A percentile compares a stretch with the other conserved stretches of the same genome.
phyloP scores from a whole-genome alignment of 2,888 invertebrate genomes.

The Trissolcus brochymenae region DNA sequence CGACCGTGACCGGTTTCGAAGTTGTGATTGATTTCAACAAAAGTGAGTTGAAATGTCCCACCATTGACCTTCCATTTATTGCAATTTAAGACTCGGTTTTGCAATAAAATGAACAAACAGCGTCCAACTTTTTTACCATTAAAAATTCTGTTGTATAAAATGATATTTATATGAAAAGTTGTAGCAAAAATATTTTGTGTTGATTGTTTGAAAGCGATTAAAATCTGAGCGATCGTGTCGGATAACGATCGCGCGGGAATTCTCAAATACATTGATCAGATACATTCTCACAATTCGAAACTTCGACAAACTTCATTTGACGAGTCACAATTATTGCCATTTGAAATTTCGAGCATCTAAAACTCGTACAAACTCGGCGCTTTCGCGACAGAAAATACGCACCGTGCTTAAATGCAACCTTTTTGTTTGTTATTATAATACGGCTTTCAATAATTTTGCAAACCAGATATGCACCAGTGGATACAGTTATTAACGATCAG shows the following conservation, averaged over 20 bases:
- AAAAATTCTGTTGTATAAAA: constrained; percentile 23
- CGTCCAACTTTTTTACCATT: not conserved
- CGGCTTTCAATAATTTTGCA: constrained; percentile 14
- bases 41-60: not conserved
- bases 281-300: constrained; percentile 38
- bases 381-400: constrained; percentile 22
- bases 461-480: constrained; percentile 39
- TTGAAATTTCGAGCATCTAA: constrained; percentile 64
- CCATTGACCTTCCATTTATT: not conserved
- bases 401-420: constrained; percentile 41
- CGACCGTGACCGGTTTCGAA: constrained; percentile 35
- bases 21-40: constrained; percentile 25
- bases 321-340: constrained; percentile 67
- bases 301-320: constrained; percentile 7
- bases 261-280: too few species aligned
- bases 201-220: constrained; percentile 35
- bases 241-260: not conserved
- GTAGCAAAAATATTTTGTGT: constrained; percentile 43
- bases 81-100: too few species aligned
- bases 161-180: constrained; percentile 31
- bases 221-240: constrained; percentile 14
- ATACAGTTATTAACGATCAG: constrained; percentile 14
- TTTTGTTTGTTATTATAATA: constrained; percentile 7
- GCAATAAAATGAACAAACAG: too few species aligned
- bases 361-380: constrained; percentile 33